Percentiles rank a stretch among this genome's conserved stretches.
Evolutionary conservation across 2,113 vertebrate species (phyloP).

Genomic region (Paralichthys olivaceus): DNA sequence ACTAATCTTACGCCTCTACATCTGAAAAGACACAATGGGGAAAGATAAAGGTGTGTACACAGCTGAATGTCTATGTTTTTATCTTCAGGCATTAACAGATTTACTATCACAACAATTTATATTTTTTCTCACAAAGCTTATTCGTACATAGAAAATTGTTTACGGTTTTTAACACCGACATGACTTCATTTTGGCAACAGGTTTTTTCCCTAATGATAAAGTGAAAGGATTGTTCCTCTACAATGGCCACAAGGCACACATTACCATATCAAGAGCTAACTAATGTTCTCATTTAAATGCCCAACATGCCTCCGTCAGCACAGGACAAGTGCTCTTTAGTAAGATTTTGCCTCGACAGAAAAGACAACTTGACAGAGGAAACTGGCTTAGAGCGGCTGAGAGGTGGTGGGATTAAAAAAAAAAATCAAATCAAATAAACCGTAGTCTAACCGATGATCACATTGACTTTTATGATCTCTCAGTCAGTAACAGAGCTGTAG

Average conservation of each 20-base stretch:
- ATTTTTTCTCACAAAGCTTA: background rate
- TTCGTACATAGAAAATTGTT: background rate
- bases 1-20: slow-evolving; percentile 36
- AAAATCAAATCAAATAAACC: background rate
- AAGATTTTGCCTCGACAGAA: background rate
- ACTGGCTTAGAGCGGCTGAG: slow-evolving; percentile 11
- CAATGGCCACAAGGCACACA: background rate
- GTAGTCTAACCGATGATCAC: slow-evolving; percentile 13
- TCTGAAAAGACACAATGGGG: background rate
- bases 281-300: slow-evolving; percentile 34
- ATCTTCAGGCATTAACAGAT: slow-evolving; percentile 12
- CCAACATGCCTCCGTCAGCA: slow-evolving; percentile 17
- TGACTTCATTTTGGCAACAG: background rate
- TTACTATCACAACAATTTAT: background rate
- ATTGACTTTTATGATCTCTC: slow-evolving; percentile 45
- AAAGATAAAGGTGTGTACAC: slow-evolving; percentile 17
- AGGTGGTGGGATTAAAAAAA: slow-evolving; percentile 36
- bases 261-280: slow-evolving; percentile 13
- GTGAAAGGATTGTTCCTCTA: background rate
- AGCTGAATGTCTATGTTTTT: slow-evolving; percentile 14
- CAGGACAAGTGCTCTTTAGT: slow-evolving; percentile 7
- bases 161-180: background rate
- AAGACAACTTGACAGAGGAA: slow-evolving; percentile 14
- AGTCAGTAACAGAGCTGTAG: slow-evolving; percentile 17
- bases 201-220: background rate